Base-by-base conservation (phyloP, 30 jellyfish, hydroid and myxozoan species). In the Aurelia aurita region DNA sequence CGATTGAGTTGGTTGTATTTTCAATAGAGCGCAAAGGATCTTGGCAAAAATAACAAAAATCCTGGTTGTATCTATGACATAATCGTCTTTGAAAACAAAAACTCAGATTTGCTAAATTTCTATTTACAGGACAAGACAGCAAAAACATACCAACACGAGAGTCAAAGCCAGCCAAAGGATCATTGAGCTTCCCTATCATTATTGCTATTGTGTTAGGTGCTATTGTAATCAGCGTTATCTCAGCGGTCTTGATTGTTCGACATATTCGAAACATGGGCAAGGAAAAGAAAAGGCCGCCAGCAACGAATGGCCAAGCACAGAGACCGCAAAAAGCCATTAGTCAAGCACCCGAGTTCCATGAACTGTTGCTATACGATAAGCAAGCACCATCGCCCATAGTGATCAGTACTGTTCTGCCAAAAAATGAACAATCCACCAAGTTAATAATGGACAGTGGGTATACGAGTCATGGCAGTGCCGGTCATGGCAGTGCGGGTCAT, bases 401-500 rank as follows among this genome's bases (percentile, higher is more conserved):
- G 1, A 2, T 39, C 51, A 39, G 15, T 2, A 15, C 51, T 39
- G 51, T 39, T 39, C 57, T 81, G 54, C 57, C 71, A 5, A 54
- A 55, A 25, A 81, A 43, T 31, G 91, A 81, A 27, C 58, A 26
- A 18, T 31, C 91, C 20, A 59, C 69, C 18, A 81, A 81, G 60
- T 79, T 81, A 1, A 81, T 81, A 3, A 49, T 81, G 85, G 91
- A 81, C 70, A 81, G 91, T 55, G 91, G 91, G 3, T 81, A 81
- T 68, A 81, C 91, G 53, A 81, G 91, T 55, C 91, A 81, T 68
- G 91, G 91, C 34, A 81, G 91, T 35, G 91, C 86, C 13, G 86
- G 91, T n/a, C n/a, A n/a, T 22, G 91, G 91, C n/a, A 81, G 91
- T 27, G 85, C 91, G 53, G 67, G 91, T 55, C 91, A 81, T 68